Base-by-base conservation (phyloP, 2,888 invertebrate genomes). In the Odontocerum albicorne region DNA sequence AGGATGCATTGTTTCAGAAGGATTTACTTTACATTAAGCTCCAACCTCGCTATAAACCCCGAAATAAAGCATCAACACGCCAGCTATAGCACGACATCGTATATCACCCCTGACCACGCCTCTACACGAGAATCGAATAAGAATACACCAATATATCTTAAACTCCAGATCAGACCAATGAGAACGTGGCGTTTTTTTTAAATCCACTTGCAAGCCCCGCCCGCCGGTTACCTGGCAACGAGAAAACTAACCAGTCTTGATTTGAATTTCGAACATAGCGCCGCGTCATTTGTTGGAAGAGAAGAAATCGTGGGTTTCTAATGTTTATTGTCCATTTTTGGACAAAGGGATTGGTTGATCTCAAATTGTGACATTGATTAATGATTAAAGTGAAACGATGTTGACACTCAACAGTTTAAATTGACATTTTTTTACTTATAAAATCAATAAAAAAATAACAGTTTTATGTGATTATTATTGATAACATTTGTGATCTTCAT, bases 211-310 rank as follows among this genome's bases (percentile, higher is more conserved):
- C 17, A 10, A 38, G 10, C 19, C 49, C 54, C 31, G 39, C 54
- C 49, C 27, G n/a, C n/a, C 36, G 27, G 54, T 43, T 44, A 42
- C 54, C 49, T 55, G 47, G 54, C 42, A 43, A 55, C 47, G 43
- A 31, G 33, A 22, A n/a, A 19, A 13, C 31, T 32, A 55, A 49
- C 54, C 54, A 55, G 54, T 55, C 49, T 45, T 22, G 36, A 47
- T 55, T 55, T 49, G 54, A 49, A 47, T 55, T 43, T 49, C 47
- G 54, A 49, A 47, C 47, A 43, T 15, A 20, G 42, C 33, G 42
- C 17, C 15, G 16, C 50, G 50, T 33, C 19, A 50, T 13, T 31
- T 33, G 50, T 50, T 43, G 43, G 35, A 43, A 40, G 20, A 40
- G 49, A 49, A 36, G 38, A 22, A 22, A 22, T 20, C 42, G 42